Evolutionary conservation across 1,140 invertebrate species (phyloP).

Genomic region (Caerostris darwini): DNA sequence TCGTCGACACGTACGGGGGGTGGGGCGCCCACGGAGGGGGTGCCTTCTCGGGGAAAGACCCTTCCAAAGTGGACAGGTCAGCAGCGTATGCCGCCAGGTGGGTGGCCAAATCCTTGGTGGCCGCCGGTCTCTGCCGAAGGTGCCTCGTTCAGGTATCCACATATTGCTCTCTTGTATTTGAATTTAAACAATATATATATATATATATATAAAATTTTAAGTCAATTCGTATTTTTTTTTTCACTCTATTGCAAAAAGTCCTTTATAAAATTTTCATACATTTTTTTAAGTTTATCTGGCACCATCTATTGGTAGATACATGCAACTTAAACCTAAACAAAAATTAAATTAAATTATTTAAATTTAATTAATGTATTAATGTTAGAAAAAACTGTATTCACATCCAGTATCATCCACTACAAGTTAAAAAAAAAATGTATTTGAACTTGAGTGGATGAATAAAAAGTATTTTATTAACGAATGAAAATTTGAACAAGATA

Average conservation of each 20-base stretch:
- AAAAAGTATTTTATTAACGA: too few relatives aligned
- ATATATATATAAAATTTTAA: too few relatives aligned
- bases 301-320: too few relatives aligned
- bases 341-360: neutral
- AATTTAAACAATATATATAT: too few relatives aligned
- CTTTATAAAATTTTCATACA: too few relatives aligned
- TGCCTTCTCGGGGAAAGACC: slow-evolving; percentile 89
- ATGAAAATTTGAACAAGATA: too few relatives aligned
- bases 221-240: neutral
- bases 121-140: slow-evolving; percentile 83
- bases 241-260: neutral
- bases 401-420: too few relatives aligned
- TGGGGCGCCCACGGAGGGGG: slow-evolving; percentile 89
- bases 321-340: neutral
- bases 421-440: too few relatives aligned
- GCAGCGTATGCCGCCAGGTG: slow-evolving; percentile 88
- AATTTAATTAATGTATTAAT: too few relatives aligned
- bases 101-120: slow-evolving; percentile 85
- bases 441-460: too few relatives aligned
- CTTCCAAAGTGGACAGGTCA: slow-evolving; percentile 87
- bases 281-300: too few relatives aligned
- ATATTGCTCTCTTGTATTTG: neutral
- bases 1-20: slow-evolving; percentile 89
- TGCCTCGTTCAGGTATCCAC: slow-evolving; percentile 84
- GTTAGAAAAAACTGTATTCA: too few relatives aligned